Percentiles rank a stretch among this genome's conserved stretches.
Conservation (phyloP, 2,797 vertebrate genomes). For the Scleropages formosus region DNA sequence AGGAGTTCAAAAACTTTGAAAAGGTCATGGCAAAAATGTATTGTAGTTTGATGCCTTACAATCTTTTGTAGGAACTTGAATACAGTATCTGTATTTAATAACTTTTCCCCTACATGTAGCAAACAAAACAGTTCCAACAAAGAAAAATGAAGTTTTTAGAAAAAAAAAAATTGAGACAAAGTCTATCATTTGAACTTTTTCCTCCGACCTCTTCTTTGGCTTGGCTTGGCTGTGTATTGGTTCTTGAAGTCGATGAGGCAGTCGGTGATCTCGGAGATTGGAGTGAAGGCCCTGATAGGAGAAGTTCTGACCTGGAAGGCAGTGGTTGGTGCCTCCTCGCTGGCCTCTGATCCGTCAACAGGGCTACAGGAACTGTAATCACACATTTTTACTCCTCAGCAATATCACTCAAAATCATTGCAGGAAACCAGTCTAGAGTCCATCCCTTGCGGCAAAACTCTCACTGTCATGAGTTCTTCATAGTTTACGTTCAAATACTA, state of each 20-base stretch:
- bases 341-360: slow-evolving; percentile 6
- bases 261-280: slow-evolving; percentile 73
- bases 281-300: slow-evolving; percentile 67
- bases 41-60: too few species aligned
- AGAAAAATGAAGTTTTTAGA: background rate
- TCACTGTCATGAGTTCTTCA: too few species aligned
- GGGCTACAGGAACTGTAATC: slow-evolving; percentile 29
- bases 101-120: too few species aligned
- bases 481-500: too few species aligned
- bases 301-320: slow-evolving; percentile 55
- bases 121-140: background rate
- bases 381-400: background rate
- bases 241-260: slow-evolving; percentile 73
- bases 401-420: background rate
- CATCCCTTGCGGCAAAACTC: too few species aligned
- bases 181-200: slow-evolving; percentile 47
- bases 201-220: slow-evolving; percentile 52
- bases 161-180: slow-evolving; percentile 3
- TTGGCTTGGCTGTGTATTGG: slow-evolving; percentile 42
- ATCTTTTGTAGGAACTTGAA: too few species aligned
- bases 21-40: too few species aligned
- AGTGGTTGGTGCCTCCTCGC: slow-evolving; percentile 13
- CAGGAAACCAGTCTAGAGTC: too few species aligned
- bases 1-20: too few species aligned
- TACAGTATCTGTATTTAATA: too few species aligned